These are phyloP conservation scores for Mesocentrotus franciscanus DNA, from an alignment of 53 echinoderm and acorn worm genomes.

Conservation along the genomic window DNA sequence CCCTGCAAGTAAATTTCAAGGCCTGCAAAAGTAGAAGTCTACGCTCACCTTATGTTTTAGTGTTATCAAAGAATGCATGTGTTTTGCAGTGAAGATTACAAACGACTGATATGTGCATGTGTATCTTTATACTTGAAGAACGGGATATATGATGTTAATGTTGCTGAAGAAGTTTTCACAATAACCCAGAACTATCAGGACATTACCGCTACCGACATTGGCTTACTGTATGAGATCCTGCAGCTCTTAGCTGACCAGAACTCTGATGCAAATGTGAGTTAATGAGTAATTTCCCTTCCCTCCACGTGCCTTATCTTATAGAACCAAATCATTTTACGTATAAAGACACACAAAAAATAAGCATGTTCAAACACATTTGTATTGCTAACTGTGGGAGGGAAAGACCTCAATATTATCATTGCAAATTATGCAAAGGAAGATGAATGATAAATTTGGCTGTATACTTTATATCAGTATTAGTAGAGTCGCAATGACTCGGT, in stretches of 20 bases:
- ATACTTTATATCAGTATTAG: no score
- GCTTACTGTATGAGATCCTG: neutral
- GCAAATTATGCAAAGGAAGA: no score
- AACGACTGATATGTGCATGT: neutral
- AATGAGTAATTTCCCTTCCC: neutral
- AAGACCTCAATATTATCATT: no score
- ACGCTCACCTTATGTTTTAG: no score
- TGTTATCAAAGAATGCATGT: no score
- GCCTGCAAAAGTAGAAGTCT: neutral
- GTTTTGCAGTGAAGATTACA: neutral
- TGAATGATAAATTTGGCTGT: no score
- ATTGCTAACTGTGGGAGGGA: neutral
- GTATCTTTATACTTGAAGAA: neutral
- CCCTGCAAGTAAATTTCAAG: neutral
- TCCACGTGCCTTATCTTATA: no score
- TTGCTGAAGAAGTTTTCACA: neutral
- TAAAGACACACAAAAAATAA: neutral
- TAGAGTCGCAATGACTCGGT: no score
- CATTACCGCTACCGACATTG: neutral
- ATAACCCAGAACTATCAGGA: neutral
- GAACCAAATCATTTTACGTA: neutral
- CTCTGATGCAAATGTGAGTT: neutral
- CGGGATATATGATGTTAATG: neutral
- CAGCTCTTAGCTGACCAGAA: neutral
- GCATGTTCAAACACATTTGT: no score